Evolutionary conservation across 2,797 vertebrate species (phyloP).

Genomic region (Neosilurus mollespiculum): DNA sequence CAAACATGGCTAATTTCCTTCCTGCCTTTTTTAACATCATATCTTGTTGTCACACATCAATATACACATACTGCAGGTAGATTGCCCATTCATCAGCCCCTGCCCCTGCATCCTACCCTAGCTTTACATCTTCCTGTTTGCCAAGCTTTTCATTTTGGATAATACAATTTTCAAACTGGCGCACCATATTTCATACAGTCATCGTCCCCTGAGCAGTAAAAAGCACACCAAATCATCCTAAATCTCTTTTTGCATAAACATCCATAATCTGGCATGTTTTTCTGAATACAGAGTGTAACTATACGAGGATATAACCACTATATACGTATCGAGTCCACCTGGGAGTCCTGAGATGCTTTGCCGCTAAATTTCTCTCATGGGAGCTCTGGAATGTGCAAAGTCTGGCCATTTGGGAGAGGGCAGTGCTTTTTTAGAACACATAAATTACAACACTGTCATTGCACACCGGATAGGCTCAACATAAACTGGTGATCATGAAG

Average conservation of each 20-base stretch:
- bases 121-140: neutral
- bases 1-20: neutral
- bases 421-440: slow-evolving; percentile 43
- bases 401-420: slow-evolving; percentile 33
- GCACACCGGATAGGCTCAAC: slow-evolving; percentile 39
- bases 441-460: slow-evolving; percentile 43
- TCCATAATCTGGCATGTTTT: slow-evolving; percentile 24
- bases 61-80: neutral
- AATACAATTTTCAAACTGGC: slow-evolving; percentile 8
- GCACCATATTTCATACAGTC: slow-evolving; percentile 6
- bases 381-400: slow-evolving; percentile 36
- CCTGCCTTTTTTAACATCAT: neutral
- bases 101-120: neutral
- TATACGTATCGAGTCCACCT: slow-evolving; percentile 30
- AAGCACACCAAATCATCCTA: slow-evolving; percentile 32
- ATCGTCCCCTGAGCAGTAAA: neutral
- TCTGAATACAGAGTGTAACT: slow-evolving; percentile 24
- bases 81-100: neutral
- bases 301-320: slow-evolving; percentile 12
- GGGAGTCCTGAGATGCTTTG: slow-evolving; percentile 42
- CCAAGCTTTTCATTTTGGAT: slow-evolving; percentile 7
- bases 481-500: slow-evolving; percentile 48
- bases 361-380: slow-evolving; percentile 35
- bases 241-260: slow-evolving; percentile 38
- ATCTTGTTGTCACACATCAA: neutral